A percentile compares a stretch with the other conserved stretches of the same genome.
phyloP scores from a whole-genome alignment of 2,888 invertebrate species.

The Parnassius smintheus region DNA sequence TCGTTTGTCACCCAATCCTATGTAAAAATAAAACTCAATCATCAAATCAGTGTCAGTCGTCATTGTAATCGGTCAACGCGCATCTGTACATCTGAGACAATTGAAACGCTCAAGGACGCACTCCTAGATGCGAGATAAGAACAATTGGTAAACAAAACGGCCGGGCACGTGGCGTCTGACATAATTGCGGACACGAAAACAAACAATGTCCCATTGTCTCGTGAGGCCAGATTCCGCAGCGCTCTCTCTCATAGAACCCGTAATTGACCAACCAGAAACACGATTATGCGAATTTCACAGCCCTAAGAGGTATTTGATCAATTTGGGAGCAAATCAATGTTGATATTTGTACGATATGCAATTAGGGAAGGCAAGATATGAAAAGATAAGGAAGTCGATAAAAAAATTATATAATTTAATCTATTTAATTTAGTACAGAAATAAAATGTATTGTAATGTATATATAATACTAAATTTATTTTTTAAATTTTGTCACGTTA shows the following conservation, averaged over 20 bases:
- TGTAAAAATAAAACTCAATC: neutral
- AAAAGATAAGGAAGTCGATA: too few species aligned
- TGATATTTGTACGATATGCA: too few species aligned
- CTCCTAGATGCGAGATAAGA: slow-evolving; percentile 62
- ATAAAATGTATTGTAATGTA: too few species aligned
- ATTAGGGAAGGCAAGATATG: too few species aligned
- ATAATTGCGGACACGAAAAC: slow-evolving; percentile 40
- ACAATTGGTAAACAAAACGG: slow-evolving; percentile 69
- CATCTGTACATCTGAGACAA: slow-evolving; percentile 31
- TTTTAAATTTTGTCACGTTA: too few species aligned
- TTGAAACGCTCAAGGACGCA: slow-evolving; percentile 56
- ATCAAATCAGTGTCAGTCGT: neutral
- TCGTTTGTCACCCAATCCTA: too few species aligned
- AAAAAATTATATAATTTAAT: too few species aligned
- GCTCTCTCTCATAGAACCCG: slow-evolving; percentile 18
- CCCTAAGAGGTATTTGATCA: too few species aligned
- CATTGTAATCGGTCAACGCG: slow-evolving; percentile 14
- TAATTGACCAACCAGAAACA: slow-evolving; percentile 18
- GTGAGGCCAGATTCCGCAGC: slow-evolving; percentile 50
- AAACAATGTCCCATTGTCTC: slow-evolving; percentile 70
- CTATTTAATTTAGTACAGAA: too few species aligned
- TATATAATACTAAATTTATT: too few species aligned
- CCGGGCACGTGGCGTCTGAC: slow-evolving; percentile 33
- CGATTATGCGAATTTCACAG: slow-evolving; percentile 5
- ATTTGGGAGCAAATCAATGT: too few species aligned